Evolutionary conservation across 2,888 invertebrate genomes (phyloP), one percentile per base, ranked within the genome.

Genomic region (Eudemis profundana): DNA sequence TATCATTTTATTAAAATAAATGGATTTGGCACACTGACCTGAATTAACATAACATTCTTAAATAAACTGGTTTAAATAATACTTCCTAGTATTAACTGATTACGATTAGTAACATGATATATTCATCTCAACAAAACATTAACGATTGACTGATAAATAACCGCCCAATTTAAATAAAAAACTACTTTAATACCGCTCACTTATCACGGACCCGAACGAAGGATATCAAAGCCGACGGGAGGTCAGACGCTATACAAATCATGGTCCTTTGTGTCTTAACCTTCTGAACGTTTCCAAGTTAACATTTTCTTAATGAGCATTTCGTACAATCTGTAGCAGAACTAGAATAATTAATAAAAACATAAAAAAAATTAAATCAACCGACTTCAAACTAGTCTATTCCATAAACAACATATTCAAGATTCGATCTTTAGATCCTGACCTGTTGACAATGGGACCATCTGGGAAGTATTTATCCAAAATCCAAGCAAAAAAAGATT

Each of bases 241-340:
- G 79, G 82, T 81, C 79, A 81, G 80, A 77, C 70, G 74, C 70
- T 76, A 73, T 75, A 81, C 78, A 79, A 82, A 82, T 78, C 75
- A 73, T 76, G 66, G 69, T 70, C 69, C 73, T 75, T 76, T 75
- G 76, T 75, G 72, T 71, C 75, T 77, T 79, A 78, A 83, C 71
- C 73, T 69, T 64, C 47, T 46, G 56, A 69, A 70, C 76, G 75
- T 78, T 79, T 76, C 78, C 73, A 76, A 71, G 70, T 69, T 69
- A 68, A 71, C 76, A 74, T 68, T 68, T 72, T 70, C 75, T 75
- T 77, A n/a, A n/a, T n/a, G n/a, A n/a, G n/a, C n/a, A n/a, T n/a
- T n/a, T n/a, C n/a, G n/a, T n/a, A 74, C 79, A 75, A 72, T n/a
- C n/a, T 71, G 73, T 72, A 76, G 71, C 73, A 71, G 72, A 72